These are phyloP conservation scores for Cryptotermes secundus DNA, from an alignment of 1,140 invertebrate species.

Conservation along the genomic window DNA sequence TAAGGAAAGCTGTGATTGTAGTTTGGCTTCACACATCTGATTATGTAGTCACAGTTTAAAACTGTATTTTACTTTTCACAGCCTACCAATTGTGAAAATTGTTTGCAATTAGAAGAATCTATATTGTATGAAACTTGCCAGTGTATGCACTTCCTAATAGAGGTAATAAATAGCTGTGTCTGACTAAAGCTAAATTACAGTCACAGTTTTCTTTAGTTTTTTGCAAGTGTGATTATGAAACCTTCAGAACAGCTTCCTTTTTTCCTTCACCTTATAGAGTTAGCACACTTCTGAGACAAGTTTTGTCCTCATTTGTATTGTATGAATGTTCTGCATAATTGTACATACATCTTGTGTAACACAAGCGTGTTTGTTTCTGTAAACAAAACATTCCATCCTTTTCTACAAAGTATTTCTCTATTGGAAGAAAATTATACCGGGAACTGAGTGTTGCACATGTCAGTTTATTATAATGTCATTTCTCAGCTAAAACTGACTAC, in stretches of 20 bases:
- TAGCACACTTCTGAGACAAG: not conserved
- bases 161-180: no score
- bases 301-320: not conserved
- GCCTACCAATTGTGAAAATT: not conserved
- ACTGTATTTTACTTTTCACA: not conserved
- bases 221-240: not conserved
- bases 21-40: not conserved
- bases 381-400: constrained; percentile 6
- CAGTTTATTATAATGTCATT: no score
- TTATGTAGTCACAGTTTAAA: no score
- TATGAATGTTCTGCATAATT: not conserved
- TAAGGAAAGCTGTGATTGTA: not conserved
- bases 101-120: not conserved
- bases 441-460: not conserved
- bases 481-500: no score
- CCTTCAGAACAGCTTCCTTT: not conserved
- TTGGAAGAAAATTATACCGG: constrained; percentile 2
- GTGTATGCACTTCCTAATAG: no score
- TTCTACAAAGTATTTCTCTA: constrained; percentile 11
- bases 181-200: not conserved
- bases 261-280: not conserved
- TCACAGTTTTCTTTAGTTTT: not conserved
- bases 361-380: not conserved
- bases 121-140: not conserved
- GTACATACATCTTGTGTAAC: constrained; percentile 1